Base-by-base conservation (phyloP, 1,140 invertebrate species). In the Xylocopa sonorina region DNA sequence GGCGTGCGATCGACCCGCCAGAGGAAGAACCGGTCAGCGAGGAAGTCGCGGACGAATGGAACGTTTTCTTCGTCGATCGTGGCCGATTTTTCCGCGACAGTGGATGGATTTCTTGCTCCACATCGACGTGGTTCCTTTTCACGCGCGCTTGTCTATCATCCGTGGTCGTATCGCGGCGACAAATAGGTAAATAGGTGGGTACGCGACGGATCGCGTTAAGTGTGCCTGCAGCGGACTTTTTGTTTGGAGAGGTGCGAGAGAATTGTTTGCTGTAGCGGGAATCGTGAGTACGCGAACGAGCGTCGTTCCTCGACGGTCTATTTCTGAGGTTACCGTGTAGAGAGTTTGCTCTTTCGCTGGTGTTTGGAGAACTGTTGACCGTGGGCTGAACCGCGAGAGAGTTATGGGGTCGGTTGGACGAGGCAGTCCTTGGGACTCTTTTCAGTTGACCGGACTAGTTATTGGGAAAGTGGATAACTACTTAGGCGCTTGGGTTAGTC, bases 221-320 rank as follows among this genome's bases (percentile, higher is more conserved):
- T 50, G 48, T 78, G 51, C 62, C 34, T 14, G n/a, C 29, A 24
- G n/a, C 75, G 55, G 43, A 12, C 32, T 71, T 78, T 78, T 78
- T 78, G 55, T 78, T 78, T 78, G 67, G 18, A 18, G 53, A 77
- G 46, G 43, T 51, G 75, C 46, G 32, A 62, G 46, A 27, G 32
- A 41, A 71, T 41, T 78, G 75, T 78, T 78, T 78, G 75, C 5
- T 43, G 46, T 78, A 60, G 66, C 27, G 55, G 55, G 66, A 38
- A 58, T 34, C 38, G 32, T 68, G 6, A 46, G 63, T 66, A 24
- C 24, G 66, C 32, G 74, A n/a, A 58, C 55, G 60, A 53, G 18
- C 38, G 1, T 29, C n/a, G 50, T 9, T 16, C 24, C 21, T 50
- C 12, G 29, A 68, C 64, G 29, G 64, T 67, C 27, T 67, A 50